Evolutionary conservation across 2,113 vertebrate species (phyloP), one percentile per base, ranked within the genome.

Genomic region (Ancistrus triradiatus): DNA sequence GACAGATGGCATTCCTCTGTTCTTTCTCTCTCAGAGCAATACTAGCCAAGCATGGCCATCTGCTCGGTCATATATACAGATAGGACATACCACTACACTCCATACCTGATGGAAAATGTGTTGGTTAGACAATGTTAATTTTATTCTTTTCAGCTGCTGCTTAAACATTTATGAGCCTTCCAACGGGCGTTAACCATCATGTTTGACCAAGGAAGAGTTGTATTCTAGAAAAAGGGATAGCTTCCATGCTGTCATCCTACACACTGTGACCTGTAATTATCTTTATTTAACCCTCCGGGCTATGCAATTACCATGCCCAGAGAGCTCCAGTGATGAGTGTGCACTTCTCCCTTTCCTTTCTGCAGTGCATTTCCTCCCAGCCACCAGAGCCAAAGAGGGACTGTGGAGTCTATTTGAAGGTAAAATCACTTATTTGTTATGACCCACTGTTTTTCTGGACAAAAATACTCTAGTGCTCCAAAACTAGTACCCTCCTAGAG

Each of bases 381-480:
- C 73, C 49, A 58, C 73, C 66, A 75, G 78, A 59, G 68, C 74
- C 76, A 86, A 81, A 69, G 83, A 85, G 24, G 82, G 77, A 46
- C 63, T 88, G 55, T 89, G 87, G 88, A 87, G 76, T 69, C 74
- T 89, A 75, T 87, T 89, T 78, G 81, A 89, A 89, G 88, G 88
- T 90, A 81, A 76, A n/a, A 73, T 58, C 11, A 1, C 35, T 37
- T n/a, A 25, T 14, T 31, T 66, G 8, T 63, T 22, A 19, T 44
- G 46, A 48, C 9, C 40, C 56, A 58, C 10, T 49, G 27, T 43
- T 38, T 48, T 72, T 42, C 57, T 70, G 48, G 48, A 51, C 40
- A 60, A 62, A 83, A 80, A 80, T 74, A 77, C 33, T 33, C 21
- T 61, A 43, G 7, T 57, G 65, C 62, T 21, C 37, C 27, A 55